A percentile compares a stretch with the other conserved stretches of the same genome.
Evolutionary conservation across 2,888 invertebrate genomes (phyloP).

Genomic region (Dermolepida albohirtum): DNA sequence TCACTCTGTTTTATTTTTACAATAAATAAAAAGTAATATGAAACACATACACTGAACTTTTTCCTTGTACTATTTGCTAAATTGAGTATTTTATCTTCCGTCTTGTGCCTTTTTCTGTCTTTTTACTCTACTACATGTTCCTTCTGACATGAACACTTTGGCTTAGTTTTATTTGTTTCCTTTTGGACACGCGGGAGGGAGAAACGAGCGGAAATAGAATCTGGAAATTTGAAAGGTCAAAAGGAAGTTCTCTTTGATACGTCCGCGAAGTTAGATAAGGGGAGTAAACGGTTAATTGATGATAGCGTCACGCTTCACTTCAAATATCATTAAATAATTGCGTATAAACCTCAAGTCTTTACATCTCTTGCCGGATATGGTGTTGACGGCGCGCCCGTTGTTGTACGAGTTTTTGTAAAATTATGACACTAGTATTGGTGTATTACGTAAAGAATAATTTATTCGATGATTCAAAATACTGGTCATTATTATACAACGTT

Average conservation of each 20-base stretch:
- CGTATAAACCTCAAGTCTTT: slow-evolving; percentile 24
- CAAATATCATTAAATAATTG: slow-evolving; percentile 37
- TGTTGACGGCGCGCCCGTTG: neutral
- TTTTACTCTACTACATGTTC: too few relatives aligned
- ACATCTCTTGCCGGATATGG: neutral
- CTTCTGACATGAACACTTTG: too few relatives aligned
- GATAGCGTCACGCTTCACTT: slow-evolving; percentile 30
- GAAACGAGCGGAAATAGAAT: too few relatives aligned
- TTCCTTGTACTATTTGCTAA: too few relatives aligned
- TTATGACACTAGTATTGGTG: slow-evolving; percentile 18
- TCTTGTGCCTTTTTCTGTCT: too few relatives aligned
- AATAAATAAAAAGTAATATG: neutral
- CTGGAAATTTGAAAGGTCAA: slow-evolving; percentile 4
- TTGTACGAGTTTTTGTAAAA: neutral
- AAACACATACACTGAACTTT: neutral
- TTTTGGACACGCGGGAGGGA: too few relatives aligned
- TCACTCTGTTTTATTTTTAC: slow-evolving; percentile 21
- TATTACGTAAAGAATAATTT: slow-evolving; percentile 16
- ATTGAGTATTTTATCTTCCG: too few relatives aligned
- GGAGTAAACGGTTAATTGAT: slow-evolving; percentile 34
- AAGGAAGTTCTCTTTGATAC: slow-evolving; percentile 27
- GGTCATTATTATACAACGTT: slow-evolving; percentile 11
- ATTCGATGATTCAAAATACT: slow-evolving; percentile 12
- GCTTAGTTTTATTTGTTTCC: too few relatives aligned
- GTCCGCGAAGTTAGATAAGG: slow-evolving; percentile 10